Evolutionary conservation across 2,888 invertebrate species (phyloP).

Genomic region (Drosophila sordidapex): DNA sequence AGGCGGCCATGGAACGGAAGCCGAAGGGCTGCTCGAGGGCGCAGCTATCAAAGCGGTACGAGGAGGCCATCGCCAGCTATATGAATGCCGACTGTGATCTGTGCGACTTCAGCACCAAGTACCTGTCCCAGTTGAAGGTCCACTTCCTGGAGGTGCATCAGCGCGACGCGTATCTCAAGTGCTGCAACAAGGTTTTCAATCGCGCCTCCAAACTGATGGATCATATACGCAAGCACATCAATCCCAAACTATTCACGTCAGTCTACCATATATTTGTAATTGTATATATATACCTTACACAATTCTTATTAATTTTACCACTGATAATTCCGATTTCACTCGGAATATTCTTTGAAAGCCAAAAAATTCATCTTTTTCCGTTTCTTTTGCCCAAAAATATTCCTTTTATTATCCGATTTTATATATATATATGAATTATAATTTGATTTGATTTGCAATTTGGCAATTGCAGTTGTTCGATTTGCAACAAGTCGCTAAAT

Average conservation of each 20-base stretch:
- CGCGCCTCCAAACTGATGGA: constrained; percentile 75
- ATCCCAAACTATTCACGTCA: constrained; percentile 79
- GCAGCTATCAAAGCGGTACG: constrained; percentile 67
- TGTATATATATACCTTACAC: neutral
- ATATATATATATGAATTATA: neutral
- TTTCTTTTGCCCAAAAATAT: neutral
- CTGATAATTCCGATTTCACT: neutral
- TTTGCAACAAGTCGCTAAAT: constrained; percentile 70
- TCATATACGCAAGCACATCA: constrained; percentile 79
- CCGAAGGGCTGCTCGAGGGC: constrained; percentile 72
- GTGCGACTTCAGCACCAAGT: constrained; percentile 69
- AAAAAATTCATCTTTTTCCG: neutral
- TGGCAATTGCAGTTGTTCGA: constrained; percentile 49
- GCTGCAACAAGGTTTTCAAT: constrained; percentile 74
- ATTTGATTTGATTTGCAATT: neutral
- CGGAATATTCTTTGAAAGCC: neutral
- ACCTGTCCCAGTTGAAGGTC: constrained; percentile 70
- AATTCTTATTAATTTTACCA: neutral
- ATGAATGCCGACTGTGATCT: constrained; percentile 79
- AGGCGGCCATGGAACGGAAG: constrained; percentile 61
- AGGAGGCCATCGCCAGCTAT: constrained; percentile 72
- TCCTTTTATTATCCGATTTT: neutral
- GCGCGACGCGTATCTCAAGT: constrained; percentile 76
- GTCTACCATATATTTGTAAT: neutral
- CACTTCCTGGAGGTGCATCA: constrained; percentile 77